phyloP scores from a whole-genome alignment of 2,888 invertebrate genomes.

The Ephialtes manifestator region DNA sequence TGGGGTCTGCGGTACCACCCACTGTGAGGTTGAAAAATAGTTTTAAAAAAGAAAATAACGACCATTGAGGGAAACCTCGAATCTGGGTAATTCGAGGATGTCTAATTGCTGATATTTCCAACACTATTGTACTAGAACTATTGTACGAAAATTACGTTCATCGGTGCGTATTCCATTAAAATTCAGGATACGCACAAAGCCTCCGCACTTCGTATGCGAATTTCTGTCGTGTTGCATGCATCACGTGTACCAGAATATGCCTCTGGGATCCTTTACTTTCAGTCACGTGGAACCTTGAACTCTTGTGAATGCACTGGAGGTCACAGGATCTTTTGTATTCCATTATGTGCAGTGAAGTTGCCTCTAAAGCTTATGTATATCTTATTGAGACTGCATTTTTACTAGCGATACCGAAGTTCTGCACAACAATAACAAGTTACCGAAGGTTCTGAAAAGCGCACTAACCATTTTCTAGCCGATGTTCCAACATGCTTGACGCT shows the following conservation, averaged over 20 bases:
- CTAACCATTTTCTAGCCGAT: too few relatives aligned
- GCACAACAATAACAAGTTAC: too few relatives aligned
- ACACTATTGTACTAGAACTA: conserved; percentile 10
- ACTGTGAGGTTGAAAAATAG: conserved; percentile 16
- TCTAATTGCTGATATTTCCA: conserved; percentile 46
- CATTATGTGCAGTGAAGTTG: neutral
- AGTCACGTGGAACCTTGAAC: conserved; percentile 60
- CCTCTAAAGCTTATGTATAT: conserved; percentile 2
- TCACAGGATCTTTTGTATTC: conserved; percentile 19
- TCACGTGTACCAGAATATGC: conserved; percentile 7
- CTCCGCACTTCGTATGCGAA: conserved; percentile 44
- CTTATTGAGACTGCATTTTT: too few relatives aligned
- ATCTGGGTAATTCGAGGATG: conserved; percentile 40
- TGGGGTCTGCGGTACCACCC: neutral
- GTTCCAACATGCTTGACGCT: too few relatives aligned
- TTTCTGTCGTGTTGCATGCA: conserved; percentile 34
- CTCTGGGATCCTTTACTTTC: conserved; percentile 41
- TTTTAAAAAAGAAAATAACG: conserved; percentile 45
- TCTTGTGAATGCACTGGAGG: conserved; percentile 17
- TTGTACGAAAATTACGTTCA: conserved; percentile 49
- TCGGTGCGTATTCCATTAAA: conserved; percentile 50
- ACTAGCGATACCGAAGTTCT: too few relatives aligned
- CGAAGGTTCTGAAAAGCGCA: too few relatives aligned
- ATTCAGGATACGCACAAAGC: conserved; percentile 38
- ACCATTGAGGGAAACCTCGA: conserved; percentile 40